Conservation (phyloP, 2,888 invertebrate genomes). For the Glaucopsyche alexis region DNA sequence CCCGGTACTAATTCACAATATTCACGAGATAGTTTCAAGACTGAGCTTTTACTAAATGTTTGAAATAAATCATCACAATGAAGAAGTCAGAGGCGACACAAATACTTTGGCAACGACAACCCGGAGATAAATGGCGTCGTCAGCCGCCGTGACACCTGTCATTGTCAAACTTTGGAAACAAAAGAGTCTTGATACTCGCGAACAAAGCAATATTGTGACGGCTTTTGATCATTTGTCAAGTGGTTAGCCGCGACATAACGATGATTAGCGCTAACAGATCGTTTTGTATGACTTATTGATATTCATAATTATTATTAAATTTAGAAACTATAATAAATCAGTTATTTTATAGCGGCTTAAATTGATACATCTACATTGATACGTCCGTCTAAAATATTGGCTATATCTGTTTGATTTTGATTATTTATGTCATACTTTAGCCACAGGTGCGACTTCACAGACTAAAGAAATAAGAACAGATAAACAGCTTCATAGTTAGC, state of each 20-base stretch:
- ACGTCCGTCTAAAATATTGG: neutral
- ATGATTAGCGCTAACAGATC: constrained; percentile 39
- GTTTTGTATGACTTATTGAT: constrained; percentile 27
- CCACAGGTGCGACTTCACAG: too few species aligned
- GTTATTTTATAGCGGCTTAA: neutral
- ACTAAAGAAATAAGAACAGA: too few species aligned
- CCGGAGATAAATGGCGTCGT: constrained; percentile 28
- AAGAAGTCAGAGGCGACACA: constrained; percentile 7
- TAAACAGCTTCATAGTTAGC: too few species aligned
- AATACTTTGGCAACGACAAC: constrained; percentile 23
- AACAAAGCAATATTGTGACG: constrained; percentile 46
- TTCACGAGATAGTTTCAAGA: neutral
- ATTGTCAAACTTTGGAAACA: constrained; percentile 42
- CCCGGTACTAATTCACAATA: neutral
- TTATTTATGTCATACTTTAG: constrained; percentile 5
- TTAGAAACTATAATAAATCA: constrained; percentile 7
- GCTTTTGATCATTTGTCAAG: constrained; percentile 49
- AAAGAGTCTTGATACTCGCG: constrained; percentile 34
- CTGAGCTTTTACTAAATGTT: constrained; percentile 2
- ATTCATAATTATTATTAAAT: constrained; percentile 25
- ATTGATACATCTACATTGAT: neutral
- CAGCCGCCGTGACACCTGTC: constrained; percentile 21
- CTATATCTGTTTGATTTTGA: constrained; percentile 1
- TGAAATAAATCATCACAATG: constrained; percentile 23
- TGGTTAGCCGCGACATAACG: constrained; percentile 42